Evolutionary conservation across 2,113 vertebrate species (phyloP), one percentile per base, ranked within the genome.

Genomic region (Xerus inauris): DNA sequence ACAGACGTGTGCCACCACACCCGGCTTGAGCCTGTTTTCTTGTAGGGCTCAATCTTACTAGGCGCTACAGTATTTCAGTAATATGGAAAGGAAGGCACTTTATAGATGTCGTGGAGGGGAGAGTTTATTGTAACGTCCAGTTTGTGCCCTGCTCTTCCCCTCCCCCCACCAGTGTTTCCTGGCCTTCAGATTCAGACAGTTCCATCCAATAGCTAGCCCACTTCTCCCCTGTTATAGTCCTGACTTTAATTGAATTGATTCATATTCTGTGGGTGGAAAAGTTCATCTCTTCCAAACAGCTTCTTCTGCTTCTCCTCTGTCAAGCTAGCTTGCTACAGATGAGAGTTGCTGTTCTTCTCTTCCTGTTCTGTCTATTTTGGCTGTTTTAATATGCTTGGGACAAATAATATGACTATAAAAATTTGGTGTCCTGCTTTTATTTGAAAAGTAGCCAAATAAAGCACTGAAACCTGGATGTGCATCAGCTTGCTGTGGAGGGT

Each of bases 281-380:
- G 69, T 40, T 65, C 11, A 12, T 85, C 38, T 79, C 91, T 96
- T 87, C 72, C 89, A 73, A 85, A 91, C 38, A 75, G 69, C 73
- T 26, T 85, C n/a, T 88, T 72, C 42, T 80, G 65, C 65, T 83
- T 73, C 67, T 9, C 17, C 82, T 94, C 75, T 3, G 38, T 69
- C 40, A 47, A 42, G 67, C 54, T 79, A 22, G 76, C 92, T 71
- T 42, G 95, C 59, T 59, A 12, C 30, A 59, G 94, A 82, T 65
- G 88, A 89, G 91, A 91, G 80, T 54, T 49, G 42, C 42, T 92
- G 90, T 94, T 86, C 95, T 73, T 40, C 54, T 87, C 87, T 95
- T 91, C 64, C 87, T 77, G 42, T 85, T 82, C 71, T 47, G 38
- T 67, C 19, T 86, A 16, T 92, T 95, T 90, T n/a, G 83, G 88